These are phyloP conservation scores for Subacronicta megacephala DNA, from an alignment of 2,888 invertebrate species.

Conservation along the genomic window DNA sequence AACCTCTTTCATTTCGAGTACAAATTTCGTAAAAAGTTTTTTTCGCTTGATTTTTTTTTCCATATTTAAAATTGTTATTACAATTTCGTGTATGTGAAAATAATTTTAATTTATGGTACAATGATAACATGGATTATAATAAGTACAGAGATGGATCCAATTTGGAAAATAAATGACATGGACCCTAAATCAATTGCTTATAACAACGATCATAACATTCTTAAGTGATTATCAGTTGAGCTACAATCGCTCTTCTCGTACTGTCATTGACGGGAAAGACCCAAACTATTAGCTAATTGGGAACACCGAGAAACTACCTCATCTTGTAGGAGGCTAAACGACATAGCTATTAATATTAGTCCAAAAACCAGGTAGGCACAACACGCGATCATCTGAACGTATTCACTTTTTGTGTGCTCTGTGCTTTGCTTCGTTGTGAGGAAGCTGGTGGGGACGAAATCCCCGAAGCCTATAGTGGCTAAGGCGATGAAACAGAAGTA, in stretches of 20 bases:
- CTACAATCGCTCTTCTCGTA: constrained; percentile 87
- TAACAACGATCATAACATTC: constrained; percentile 88
- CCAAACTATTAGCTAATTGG: constrained; percentile 92
- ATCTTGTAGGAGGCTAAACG: constrained; percentile 95
- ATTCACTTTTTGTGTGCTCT: constrained; percentile 86
- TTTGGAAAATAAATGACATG: constrained; percentile 57
- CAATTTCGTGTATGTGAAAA: constrained; percentile 75
- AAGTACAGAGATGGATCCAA: constrained; percentile 66
- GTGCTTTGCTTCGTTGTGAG: constrained; percentile 80
- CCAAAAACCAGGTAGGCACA: constrained; percentile 94
- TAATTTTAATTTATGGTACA: constrained; percentile 70
- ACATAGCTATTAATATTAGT: constrained; percentile 95
- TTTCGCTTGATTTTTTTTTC: constrained; percentile 64
- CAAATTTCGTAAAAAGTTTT: constrained; percentile 85
- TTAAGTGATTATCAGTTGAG: constrained; percentile 81
- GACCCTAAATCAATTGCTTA: constrained; percentile 68
- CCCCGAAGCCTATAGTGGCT: constrained; percentile 95
- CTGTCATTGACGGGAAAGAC: constrained; percentile 91
- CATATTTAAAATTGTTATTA: constrained; percentile 60
- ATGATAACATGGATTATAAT: constrained; percentile 68
- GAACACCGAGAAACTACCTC: constrained; percentile 93
- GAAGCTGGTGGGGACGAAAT: constrained; percentile 91
- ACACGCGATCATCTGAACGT: constrained; percentile 93
- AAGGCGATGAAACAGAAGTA: constrained; percentile 96
- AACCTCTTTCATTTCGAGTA: constrained; percentile 78